A percentile compares a stretch with the other conserved stretches of the same genome.
Evolutionary conservation across 2,797 vertebrate species (phyloP).

Genomic region (Etheostoma perlongum): DNA sequence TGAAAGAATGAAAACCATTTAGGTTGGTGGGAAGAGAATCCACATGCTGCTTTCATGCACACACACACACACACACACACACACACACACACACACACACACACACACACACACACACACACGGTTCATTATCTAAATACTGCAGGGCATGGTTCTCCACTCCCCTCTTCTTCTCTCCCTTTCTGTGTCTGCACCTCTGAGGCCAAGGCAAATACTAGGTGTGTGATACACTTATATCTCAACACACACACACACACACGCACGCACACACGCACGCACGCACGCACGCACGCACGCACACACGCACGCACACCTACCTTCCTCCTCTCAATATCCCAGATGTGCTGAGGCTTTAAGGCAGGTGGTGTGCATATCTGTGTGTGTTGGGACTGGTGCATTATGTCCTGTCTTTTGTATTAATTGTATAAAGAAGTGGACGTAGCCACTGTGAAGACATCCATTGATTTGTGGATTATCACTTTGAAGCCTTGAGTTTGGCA

Average conservation of each 20-base stretch:
- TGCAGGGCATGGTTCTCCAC: slow-evolving; percentile 65
- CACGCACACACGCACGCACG: slow-evolving; percentile 24
- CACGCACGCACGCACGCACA: not conserved
- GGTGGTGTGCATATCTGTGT: slow-evolving; percentile 31
- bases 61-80: slow-evolving; percentile 5
- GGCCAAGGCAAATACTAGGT: slow-evolving; percentile 77
- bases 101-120: slow-evolving; percentile 16
- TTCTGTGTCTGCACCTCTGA: slow-evolving; percentile 70
- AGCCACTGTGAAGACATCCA: not conserved
- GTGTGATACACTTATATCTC: slow-evolving; percentile 68
- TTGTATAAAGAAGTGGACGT: too few relatives aligned
- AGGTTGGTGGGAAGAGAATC: slow-evolving; percentile 62
- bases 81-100: slow-evolving; percentile 19
- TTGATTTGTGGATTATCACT: not conserved
- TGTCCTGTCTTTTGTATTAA: not conserved
- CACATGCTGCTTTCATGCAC: slow-evolving; percentile 31
- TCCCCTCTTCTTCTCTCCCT: slow-evolving; percentile 61
- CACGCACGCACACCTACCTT: slow-evolving; percentile 13
- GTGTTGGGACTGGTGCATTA: slow-evolving; percentile 12
- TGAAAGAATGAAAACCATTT: slow-evolving; percentile 80
- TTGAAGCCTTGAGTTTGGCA: not conserved
- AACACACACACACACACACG: slow-evolving; percentile 20
- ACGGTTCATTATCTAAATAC: slow-evolving; percentile 69
- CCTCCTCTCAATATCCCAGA: slow-evolving; percentile 43
- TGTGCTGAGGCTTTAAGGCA: slow-evolving; percentile 57